These are phyloP conservation scores for Hemiscyllium ocellatum DNA, from an alignment of 2,113 vertebrate genomes.

Conservation along the genomic window DNA sequence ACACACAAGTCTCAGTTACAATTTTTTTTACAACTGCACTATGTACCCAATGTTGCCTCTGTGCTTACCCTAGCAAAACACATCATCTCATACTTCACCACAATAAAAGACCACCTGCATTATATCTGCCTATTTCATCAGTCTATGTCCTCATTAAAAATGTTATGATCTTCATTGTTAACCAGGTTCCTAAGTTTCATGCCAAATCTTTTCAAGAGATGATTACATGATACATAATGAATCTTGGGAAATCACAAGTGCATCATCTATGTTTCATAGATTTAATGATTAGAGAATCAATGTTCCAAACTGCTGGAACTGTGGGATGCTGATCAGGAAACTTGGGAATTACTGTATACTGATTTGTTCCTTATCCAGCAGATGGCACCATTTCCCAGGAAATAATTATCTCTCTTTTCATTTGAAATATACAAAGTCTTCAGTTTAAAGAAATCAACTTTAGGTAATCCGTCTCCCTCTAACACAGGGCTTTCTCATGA, in stretches of 20 bases:
- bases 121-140: not conserved
- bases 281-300: no score
- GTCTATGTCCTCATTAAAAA: not conserved
- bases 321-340: not conserved
- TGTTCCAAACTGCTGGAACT: not conserved
- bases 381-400: slow-evolving; percentile 9
- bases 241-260: not conserved
- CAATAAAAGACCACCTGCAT: not conserved
- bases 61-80: not conserved
- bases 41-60: not conserved
- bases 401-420: not conserved
- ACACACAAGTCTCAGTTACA: not conserved
- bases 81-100: not conserved
- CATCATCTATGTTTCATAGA: no score
- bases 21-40: not conserved
- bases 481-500: not conserved
- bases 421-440: not conserved
- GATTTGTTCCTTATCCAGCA: not conserved
- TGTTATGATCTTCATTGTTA: not conserved
- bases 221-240: not conserved
- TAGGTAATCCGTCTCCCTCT: not conserved
- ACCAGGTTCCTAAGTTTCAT: not conserved
- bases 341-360: not conserved
- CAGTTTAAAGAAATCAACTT: not conserved
- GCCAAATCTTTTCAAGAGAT: not conserved